phyloP scores from a whole-genome alignment of 2,113 vertebrate genomes.

The Tichodroma muraria region DNA sequence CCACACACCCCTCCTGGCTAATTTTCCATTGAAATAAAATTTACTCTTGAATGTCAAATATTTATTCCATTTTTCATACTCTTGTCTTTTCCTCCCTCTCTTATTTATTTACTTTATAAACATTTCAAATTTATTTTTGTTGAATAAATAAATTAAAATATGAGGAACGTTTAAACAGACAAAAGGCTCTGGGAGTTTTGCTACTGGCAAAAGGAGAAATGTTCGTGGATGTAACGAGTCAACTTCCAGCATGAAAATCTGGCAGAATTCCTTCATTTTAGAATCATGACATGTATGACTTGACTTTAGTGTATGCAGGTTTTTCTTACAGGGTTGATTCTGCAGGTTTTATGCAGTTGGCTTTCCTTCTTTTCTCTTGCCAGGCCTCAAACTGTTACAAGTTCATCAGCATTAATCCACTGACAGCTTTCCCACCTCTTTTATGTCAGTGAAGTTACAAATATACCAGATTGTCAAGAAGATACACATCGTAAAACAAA shows the following conservation, averaged over 20 bases:
- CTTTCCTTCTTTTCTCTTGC: background rate
- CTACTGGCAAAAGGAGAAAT: background rate
- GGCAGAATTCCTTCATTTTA: background rate
- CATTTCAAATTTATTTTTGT: background rate
- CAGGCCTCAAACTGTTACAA: background rate
- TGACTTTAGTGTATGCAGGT: background rate
- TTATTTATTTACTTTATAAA: background rate
- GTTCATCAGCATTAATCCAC: background rate
- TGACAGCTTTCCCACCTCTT: background rate
- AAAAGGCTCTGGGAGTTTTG: background rate
- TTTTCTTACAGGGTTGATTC: background rate
- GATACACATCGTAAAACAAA: background rate
- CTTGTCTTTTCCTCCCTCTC: background rate
- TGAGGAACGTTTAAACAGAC: background rate
- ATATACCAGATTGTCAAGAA: background rate
- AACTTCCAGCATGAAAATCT: background rate
- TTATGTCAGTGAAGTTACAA: background rate
- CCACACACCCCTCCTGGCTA: background rate
- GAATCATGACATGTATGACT: background rate
- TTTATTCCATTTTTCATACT: background rate
- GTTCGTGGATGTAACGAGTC: background rate
- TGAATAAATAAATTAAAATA: slow-evolving; percentile 6
- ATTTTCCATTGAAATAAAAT: background rate
- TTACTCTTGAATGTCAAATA: background rate
- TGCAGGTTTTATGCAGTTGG: background rate